Percentiles rank a stretch among this genome's conserved stretches.
These are phyloP conservation scores for Megalopta genalis DNA, from an alignment of 1,140 invertebrate genomes.

Conservation along the genomic window DNA sequence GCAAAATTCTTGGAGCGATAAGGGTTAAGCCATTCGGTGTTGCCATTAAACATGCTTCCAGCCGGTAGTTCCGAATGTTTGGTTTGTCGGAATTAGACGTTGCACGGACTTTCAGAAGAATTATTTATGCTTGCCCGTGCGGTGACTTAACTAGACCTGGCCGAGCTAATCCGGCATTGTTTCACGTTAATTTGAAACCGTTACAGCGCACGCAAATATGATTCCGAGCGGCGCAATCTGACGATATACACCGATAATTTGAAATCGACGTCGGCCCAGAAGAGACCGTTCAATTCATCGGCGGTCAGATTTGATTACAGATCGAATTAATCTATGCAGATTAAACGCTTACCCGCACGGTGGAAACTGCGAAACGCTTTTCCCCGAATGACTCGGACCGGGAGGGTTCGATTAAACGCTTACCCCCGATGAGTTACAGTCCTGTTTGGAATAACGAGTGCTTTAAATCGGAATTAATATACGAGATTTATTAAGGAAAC, in stretches of 20 bases:
- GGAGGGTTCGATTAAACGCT: constrained; percentile 40
- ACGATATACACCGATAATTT: constrained; percentile 20
- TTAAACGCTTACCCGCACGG: constrained; percentile 40
- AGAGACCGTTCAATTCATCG: constrained; percentile 38
- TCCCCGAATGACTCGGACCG: constrained; percentile 36
- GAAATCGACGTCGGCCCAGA: constrained; percentile 32
- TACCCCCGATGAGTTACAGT: constrained; percentile 26
- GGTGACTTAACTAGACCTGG: not conserved
- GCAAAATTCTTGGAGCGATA: too few relatives aligned
- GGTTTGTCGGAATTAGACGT: too few relatives aligned
- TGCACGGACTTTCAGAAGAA: not conserved
- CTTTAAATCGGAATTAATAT: constrained; percentile 60
- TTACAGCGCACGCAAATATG: constrained; percentile 12
- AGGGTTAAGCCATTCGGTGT: too few relatives aligned
- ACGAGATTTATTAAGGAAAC: constrained; percentile 46
- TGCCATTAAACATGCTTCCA: too few relatives aligned
- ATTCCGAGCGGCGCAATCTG: not conserved
- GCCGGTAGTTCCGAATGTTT: too few relatives aligned
- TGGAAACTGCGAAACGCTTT: constrained; percentile 40
- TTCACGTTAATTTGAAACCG: not conserved
- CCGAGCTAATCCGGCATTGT: not conserved
- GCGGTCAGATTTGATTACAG: constrained; percentile 50
- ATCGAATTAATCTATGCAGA: constrained; percentile 53
- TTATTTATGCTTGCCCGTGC: not conserved
- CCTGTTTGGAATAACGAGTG: constrained; percentile 36